phyloP scores from a whole-genome alignment of 2,888 invertebrate genomes.

The Melieria picta region DNA sequence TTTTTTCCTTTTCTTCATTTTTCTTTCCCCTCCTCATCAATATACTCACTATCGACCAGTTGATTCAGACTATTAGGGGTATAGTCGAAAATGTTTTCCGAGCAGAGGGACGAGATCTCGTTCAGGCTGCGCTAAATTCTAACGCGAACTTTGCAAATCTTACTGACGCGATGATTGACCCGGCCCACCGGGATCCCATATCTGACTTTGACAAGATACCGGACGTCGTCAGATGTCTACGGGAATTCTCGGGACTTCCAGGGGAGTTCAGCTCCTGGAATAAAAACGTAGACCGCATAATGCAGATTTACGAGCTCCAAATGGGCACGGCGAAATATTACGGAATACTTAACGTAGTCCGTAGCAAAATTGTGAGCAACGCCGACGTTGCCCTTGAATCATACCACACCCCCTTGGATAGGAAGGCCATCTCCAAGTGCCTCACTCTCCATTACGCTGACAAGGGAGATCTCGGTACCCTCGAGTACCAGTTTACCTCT shows the following conservation, averaged over 20 bases:
- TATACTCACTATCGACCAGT: neutral
- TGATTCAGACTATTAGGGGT: neutral
- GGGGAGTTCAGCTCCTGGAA: slow-evolving; percentile 18
- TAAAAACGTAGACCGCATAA: slow-evolving; percentile 22
- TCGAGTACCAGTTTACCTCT: slow-evolving; percentile 36
- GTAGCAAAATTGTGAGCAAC: slow-evolving; percentile 14
- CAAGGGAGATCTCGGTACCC: slow-evolving; percentile 30
- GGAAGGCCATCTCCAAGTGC: slow-evolving; percentile 27
- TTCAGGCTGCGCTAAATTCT: neutral
- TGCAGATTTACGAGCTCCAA: slow-evolving; percentile 22
- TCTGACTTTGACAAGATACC: slow-evolving; percentile 9
- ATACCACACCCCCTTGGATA: slow-evolving; percentile 12
- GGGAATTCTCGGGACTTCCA: slow-evolving; percentile 24
- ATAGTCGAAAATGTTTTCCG: neutral
- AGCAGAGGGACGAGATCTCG: neutral
- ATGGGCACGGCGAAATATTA: slow-evolving; percentile 18
- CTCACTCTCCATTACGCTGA: slow-evolving; percentile 36
- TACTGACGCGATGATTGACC: neutral
- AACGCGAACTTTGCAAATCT: neutral
- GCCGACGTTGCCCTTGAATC: slow-evolving; percentile 21
- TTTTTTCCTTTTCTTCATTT: no score
- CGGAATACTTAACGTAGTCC: neutral
- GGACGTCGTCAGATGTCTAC: slow-evolving; percentile 3
- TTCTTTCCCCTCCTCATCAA: no score
- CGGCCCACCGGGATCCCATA: neutral